Base-by-base conservation (phyloP, 2,888 invertebrate genomes). In the Pristionchus entomophagus region DNA sequence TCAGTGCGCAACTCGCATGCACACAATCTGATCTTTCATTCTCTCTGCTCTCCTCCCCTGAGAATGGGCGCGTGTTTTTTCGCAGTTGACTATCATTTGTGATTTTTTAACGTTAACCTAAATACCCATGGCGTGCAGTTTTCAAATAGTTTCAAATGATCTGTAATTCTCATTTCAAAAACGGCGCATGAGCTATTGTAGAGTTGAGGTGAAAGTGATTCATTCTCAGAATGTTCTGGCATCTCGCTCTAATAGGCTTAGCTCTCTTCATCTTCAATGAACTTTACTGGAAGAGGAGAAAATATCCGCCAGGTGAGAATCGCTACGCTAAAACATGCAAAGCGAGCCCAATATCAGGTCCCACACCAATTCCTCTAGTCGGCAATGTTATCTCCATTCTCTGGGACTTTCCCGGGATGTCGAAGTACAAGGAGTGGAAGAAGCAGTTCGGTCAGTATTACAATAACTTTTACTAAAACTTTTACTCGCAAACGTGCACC, bases 351-450 rank as follows among this genome's bases (percentile, higher is more conserved):
- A n/a, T 19, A 38, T 4, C 59, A 82, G 82, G 82, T 19, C 82
- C 82, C 6, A 59, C 41, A n/a, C 82, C 82, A 35, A 19, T 82
- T n/a, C 82, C 82, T 0, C 56, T 82, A 4, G 17, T 82, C 59
- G 82, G 82, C n/a, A 82, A 82, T 29, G 38, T 82, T 6, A 56
- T 82, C 59, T n/a, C 59, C 26, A 41, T 82, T 59, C 19, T 59
- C n/a, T 41, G 56, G 45, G 59, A 82, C 26, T 82, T 82, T 10
- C 82, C 56, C 6, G 82, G 82, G 32, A 38, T 59, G 41, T 26
- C 8, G 5, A 41, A n/a, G 38, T 82, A 82, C 59, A 41, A 56
- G 82, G 41, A 32, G 22, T 82, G 82, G 82, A 56, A 17, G 82
- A 29, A 32, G n/a, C 35, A 82, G 26, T 82, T 59, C 17, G 82